A percentile compares a stretch with the other conserved stretches of the same genome.
These are phyloP conservation scores for Parnassius smintheus DNA, from an alignment of 2,888 invertebrate genomes.

Conservation along the genomic window DNA sequence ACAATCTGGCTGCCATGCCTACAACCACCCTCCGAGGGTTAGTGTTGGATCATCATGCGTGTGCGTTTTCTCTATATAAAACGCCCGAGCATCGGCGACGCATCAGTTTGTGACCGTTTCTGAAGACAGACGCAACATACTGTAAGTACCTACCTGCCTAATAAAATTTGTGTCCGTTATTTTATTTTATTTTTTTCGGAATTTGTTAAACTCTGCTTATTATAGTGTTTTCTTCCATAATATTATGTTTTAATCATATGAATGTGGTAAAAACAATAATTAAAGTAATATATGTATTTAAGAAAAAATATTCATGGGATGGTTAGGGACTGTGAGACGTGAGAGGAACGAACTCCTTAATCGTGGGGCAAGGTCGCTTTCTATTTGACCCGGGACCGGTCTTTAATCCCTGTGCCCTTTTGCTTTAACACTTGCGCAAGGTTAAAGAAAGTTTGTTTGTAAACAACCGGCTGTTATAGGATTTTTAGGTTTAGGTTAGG, in stretches of 20 bases:
- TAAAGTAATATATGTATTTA: too few species aligned
- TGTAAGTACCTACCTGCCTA: conserved; percentile 50
- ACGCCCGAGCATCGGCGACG: conserved; percentile 51
- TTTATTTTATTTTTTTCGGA: too few species aligned
- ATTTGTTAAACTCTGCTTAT: too few species aligned
- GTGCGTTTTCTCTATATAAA: conserved; percentile 67
- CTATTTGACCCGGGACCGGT: conserved; percentile 62
- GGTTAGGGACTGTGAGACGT: conserved; percentile 29
- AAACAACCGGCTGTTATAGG: conserved; percentile 22
- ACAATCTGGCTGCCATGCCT: neutral
- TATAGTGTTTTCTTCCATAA: too few species aligned
- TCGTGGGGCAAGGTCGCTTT: conserved; percentile 70
- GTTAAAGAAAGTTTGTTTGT: conserved; percentile 40
- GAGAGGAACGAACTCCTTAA: conserved; percentile 67
- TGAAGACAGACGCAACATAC: conserved; percentile 48
- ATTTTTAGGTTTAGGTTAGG: too few species aligned
- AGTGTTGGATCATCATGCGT: conserved; percentile 37
- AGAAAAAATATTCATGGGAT: neutral
- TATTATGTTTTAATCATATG: too few species aligned
- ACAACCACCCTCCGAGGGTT: conserved; percentile 43
- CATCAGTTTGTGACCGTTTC: conserved; percentile 72
- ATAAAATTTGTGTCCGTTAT: too few species aligned
- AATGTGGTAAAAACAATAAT: too few species aligned
- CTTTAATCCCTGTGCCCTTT: conserved; percentile 37
- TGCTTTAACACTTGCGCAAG: conserved; percentile 23